phyloP scores from a whole-genome alignment of 2,797 vertebrate genomes.

The Lates japonicus region DNA sequence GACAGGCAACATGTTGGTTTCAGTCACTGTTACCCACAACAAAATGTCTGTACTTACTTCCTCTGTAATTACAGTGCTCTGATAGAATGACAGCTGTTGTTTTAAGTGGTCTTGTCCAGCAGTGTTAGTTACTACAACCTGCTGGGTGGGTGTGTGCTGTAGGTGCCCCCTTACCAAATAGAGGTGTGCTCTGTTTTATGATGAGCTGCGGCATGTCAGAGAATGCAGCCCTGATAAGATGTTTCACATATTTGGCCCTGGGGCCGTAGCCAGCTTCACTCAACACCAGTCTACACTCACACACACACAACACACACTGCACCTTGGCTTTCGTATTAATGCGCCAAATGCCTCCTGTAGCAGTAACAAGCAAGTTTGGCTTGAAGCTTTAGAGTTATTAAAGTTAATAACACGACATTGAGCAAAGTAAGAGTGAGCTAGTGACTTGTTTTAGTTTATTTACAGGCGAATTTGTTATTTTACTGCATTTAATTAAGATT shows the following conservation, averaged over 20 bases:
- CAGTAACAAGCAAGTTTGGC: background rate
- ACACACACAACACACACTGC: background rate
- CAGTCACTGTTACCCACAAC: background rate
- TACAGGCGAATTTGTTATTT: accelerated
- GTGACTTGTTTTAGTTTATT: background rate
- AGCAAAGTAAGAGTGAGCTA: accelerated
- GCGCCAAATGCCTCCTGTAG: background rate
- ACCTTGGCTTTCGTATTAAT: background rate
- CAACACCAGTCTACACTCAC: background rate
- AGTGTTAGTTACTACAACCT: slow-evolving; percentile 8
- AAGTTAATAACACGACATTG: background rate
- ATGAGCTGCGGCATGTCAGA: slow-evolving; percentile 75
- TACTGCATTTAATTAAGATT: background rate
- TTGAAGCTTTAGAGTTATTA: background rate
- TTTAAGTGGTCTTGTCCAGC: background rate
- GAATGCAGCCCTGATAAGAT: slow-evolving; percentile 65
- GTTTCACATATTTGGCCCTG: slow-evolving; percentile 58
- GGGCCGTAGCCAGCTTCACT: slow-evolving; percentile 20
- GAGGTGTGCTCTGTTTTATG: slow-evolving; percentile 17
- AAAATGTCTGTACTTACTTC: background rate
- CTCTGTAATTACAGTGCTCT: background rate
- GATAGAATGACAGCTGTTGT: background rate
- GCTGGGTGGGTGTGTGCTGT: slow-evolving; percentile 10
- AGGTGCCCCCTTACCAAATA: slow-evolving; percentile 6
- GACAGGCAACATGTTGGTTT: background rate